Evolutionary conservation across 2,113 vertebrate genomes (phyloP).

Genomic region (Chaetodon trifascialis): DNA sequence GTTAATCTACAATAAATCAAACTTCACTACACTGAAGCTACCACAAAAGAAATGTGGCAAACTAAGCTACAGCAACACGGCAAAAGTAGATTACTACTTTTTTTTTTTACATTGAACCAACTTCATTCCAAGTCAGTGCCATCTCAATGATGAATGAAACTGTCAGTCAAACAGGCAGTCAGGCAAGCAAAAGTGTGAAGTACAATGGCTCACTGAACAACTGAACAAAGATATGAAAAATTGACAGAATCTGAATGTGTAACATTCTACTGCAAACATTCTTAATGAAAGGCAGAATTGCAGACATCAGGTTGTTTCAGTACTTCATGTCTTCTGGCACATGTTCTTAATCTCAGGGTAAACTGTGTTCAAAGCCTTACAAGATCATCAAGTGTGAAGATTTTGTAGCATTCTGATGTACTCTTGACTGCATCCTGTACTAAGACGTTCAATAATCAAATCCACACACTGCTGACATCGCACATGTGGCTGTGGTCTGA

Average conservation of each 20-base stretch:
- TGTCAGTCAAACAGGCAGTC: too few relatives aligned
- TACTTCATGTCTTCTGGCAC: background rate
- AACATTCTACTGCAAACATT: background rate
- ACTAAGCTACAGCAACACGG: too few relatives aligned
- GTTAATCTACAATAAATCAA: too few relatives aligned
- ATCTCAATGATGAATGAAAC: too few relatives aligned
- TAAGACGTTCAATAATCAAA: constrained; percentile 21
- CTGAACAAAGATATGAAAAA: background rate
- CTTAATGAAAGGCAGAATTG: background rate
- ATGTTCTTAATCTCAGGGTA: background rate
- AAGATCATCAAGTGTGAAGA: background rate
- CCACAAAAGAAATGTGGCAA: too few relatives aligned
- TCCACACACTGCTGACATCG: constrained; percentile 22
- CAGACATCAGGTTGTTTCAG: background rate
- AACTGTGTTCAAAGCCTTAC: background rate
- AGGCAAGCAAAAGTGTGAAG: too few relatives aligned
- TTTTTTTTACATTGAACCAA: too few relatives aligned
- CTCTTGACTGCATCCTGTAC: constrained; percentile 10
- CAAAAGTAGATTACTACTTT: too few relatives aligned
- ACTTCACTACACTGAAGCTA: too few relatives aligned
- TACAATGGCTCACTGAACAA: too few relatives aligned
- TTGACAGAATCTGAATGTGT: background rate
- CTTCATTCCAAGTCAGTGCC: too few relatives aligned
- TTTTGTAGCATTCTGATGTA: background rate
- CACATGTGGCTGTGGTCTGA: constrained; percentile 24